These are phyloP conservation scores for Xestia rhomboidea DNA, from an alignment of 2,888 invertebrate genomes.

Conservation along the genomic window DNA sequence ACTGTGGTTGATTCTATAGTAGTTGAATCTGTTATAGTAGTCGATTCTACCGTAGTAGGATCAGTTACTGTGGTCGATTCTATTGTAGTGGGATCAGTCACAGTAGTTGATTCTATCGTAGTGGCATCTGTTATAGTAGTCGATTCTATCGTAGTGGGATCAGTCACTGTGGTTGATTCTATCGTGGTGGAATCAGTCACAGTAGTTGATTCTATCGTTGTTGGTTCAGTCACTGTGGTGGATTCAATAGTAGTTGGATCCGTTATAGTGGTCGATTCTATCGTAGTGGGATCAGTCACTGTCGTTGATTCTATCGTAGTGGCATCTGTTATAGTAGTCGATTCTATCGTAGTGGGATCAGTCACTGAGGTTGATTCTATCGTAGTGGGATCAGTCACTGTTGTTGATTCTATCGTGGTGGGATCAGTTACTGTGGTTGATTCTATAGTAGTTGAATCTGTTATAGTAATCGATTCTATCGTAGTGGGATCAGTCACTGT, in stretches of 20 bases:
- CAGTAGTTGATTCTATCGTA: not conserved
- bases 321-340: not conserved
- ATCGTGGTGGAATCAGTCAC: not conserved
- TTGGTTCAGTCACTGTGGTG: not conserved
- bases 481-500: not conserved
- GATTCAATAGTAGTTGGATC: not conserved
- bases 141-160: not conserved
- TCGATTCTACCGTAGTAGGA: not conserved
- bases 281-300: not conserved
- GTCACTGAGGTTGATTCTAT: not conserved
- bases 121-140: not conserved
- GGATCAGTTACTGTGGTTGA: not conserved
- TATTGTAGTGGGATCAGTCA: not conserved
- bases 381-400: not conserved
- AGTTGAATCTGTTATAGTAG: not conserved
- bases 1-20: not conserved
- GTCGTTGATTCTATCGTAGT: not conserved
- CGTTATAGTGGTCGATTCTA: not conserved
- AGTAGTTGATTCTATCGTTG: slow-evolving; percentile 4
- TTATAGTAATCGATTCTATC: not conserved
- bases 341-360: not conserved
- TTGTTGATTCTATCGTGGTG: not conserved
- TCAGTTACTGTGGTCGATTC: slow-evolving; percentile 15
- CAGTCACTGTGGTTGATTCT: not conserved
- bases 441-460: not conserved